Evolutionary conservation across 2,888 invertebrate genomes (phyloP).

Genomic region (Helobdella robusta): DNA sequence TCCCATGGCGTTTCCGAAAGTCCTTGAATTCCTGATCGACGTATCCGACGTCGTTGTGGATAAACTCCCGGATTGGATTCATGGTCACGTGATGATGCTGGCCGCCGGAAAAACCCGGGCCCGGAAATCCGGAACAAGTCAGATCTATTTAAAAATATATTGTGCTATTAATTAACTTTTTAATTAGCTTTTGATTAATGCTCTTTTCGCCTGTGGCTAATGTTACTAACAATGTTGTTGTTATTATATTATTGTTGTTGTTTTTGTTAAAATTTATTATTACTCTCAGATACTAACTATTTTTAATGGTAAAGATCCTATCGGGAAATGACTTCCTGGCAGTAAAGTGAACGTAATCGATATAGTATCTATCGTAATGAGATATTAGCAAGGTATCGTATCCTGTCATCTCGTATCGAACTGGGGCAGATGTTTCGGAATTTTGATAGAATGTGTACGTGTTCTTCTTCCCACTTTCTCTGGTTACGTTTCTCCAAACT

Average conservation of each 20-base stretch:
- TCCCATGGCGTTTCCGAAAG: conserved; percentile 66
- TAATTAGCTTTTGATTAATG: neutral
- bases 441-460: conserved; percentile 62
- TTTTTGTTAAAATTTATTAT: too few species aligned
- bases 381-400: conserved; percentile 84
- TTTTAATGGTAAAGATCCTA: conserved; percentile 33
- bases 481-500: conserved; percentile 66
- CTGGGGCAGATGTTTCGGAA: conserved; percentile 54
- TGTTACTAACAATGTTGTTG: too few species aligned
- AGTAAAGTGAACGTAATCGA: conserved; percentile 64
- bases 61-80: conserved; percentile 86
- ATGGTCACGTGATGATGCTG: conserved; percentile 61
- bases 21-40: conserved; percentile 65
- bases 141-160: conserved; percentile 20
- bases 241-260: too few species aligned
- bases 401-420: conserved; percentile 85
- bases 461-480: conserved; percentile 69
- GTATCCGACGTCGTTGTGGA: conserved; percentile 58
- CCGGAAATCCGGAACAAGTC: conserved; percentile 63
- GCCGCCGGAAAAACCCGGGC: conserved; percentile 68
- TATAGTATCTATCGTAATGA: conserved; percentile 86
- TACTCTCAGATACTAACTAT: neutral
- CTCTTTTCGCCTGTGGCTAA: too few species aligned
- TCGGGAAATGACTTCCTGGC: conserved; percentile 30
- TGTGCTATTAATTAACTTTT: neutral